A percentile compares a stretch with the other conserved stretches of the same genome.
These are phyloP conservation scores for Eucidaris tribuloides DNA, from an alignment of 35 echinoderm and acorn worm genomes.

Conservation along the genomic window DNA sequence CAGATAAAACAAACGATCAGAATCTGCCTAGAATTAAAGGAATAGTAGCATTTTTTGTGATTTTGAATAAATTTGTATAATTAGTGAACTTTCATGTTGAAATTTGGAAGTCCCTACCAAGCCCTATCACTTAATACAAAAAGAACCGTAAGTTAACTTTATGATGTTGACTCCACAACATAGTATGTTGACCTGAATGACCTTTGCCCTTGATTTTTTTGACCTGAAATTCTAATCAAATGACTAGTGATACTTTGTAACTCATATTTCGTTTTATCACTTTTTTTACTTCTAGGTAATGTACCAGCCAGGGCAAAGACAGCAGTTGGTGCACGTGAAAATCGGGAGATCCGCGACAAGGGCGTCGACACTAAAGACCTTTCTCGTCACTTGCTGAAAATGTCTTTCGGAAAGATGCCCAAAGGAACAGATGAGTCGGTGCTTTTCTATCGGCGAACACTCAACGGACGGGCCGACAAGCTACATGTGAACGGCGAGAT, in stretches of 20 bases:
- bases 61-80: no score
- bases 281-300: constrained; percentile 2
- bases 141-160: no score
- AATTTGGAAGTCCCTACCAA: no score
- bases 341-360: constrained; percentile 47
- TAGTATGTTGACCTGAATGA: no score
- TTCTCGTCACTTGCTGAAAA: constrained; percentile 61
- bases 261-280: background rate
- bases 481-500: constrained; percentile 76
- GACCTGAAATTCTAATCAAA: background rate
- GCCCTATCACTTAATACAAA: no score
- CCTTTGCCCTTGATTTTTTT: no score
- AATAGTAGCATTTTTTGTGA: no score
- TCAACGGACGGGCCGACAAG: constrained; percentile 86
- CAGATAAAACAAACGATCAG: no score
- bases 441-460: constrained; percentile 78
- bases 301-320: constrained; percentile 64
- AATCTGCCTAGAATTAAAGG: no score
- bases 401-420: constrained; percentile 65
- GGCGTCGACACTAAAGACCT: constrained; percentile 87
- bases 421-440: constrained; percentile 53
- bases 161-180: no score
- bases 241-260: no score
- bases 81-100: no score
- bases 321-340: constrained; percentile 27